A percentile compares a stretch with the other conserved stretches of the same genome.
Conservation (phyloP, 2,113 vertebrate species). For the Tringa solitaria region DNA sequence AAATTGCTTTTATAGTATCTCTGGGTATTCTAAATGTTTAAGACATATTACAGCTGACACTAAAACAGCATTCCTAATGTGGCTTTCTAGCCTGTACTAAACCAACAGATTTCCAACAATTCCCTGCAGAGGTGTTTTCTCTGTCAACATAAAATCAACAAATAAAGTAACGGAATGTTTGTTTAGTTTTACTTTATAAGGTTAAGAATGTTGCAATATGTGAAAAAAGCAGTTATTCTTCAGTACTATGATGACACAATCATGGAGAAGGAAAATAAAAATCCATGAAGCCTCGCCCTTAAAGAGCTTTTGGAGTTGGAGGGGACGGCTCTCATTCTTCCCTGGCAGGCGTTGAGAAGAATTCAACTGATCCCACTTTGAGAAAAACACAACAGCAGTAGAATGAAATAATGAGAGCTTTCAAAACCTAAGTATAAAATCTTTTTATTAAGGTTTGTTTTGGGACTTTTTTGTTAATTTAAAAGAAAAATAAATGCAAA, state of each 20-base stretch:
- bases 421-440: not conserved
- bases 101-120: not conserved
- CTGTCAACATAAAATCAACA: not conserved
- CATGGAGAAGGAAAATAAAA: not conserved
- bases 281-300: not conserved
- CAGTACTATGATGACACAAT: not conserved
- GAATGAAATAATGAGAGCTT: not conserved
- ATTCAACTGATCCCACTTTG: not conserved
- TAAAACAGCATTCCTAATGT: not conserved
- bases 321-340: not conserved
- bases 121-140: not conserved
- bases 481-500: not conserved
- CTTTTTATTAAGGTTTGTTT: not conserved
- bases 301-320: not conserved
- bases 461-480: not conserved
- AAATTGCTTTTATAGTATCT: not conserved
- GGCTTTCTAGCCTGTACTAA: not conserved
- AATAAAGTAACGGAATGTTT: not conserved
- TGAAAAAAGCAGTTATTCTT: not conserved
- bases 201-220: not conserved
- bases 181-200: not conserved
- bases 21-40: not conserved
- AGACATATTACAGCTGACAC: not conserved
- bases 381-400: not conserved
- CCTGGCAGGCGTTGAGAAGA: not conserved